Evolutionary conservation across 2,113 vertebrate genomes (phyloP).

Genomic region (Pheucticus melanocephalus): DNA sequence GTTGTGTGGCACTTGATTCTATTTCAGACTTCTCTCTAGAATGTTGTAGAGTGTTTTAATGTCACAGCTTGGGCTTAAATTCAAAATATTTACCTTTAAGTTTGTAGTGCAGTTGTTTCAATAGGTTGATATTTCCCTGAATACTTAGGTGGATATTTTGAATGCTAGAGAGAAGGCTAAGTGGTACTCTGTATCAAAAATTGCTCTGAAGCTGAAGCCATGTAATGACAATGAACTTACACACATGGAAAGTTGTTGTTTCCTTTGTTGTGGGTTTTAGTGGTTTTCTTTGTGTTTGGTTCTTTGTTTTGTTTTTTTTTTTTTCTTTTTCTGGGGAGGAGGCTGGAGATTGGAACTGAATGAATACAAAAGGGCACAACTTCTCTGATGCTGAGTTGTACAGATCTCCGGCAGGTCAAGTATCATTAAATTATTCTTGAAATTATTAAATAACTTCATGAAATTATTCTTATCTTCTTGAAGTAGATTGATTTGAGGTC

Average conservation of each 20-base stretch:
- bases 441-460: not conserved
- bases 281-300: not conserved
- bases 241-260: fast-evolving
- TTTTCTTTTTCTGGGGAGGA: not conserved
- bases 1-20: not conserved
- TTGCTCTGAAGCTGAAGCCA: not conserved
- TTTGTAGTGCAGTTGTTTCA: not conserved
- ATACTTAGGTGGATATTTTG: not conserved
- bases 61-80: not conserved
- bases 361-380: not conserved
- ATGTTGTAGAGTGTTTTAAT: not conserved
- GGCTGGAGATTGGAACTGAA: not conserved
- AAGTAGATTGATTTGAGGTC: not conserved
- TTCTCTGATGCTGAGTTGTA: not conserved
- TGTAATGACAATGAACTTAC: not conserved
- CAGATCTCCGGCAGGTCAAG: not conserved
- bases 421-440: not conserved
- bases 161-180: not conserved
- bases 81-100: not conserved
- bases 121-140: not conserved
- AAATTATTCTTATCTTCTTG: not conserved
- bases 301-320: not conserved
- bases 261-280: not conserved
- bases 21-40: not conserved
- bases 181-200: not conserved